Evolutionary conservation across 2,797 vertebrate genomes (phyloP).

Genomic region (Etheostoma nigrum): DNA sequence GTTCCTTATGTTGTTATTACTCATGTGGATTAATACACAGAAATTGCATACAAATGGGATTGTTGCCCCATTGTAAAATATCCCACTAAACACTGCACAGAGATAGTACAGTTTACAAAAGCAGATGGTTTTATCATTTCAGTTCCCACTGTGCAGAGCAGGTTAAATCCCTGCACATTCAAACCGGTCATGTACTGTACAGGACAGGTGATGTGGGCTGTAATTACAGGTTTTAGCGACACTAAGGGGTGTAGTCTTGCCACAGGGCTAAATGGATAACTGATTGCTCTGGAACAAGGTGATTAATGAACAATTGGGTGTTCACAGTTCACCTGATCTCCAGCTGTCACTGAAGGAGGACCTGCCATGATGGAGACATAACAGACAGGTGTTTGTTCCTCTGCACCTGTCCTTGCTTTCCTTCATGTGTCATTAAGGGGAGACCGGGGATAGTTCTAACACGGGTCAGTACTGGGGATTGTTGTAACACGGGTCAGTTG

Average conservation of each 20-base stretch:
- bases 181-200: neutral
- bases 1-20: too few species aligned
- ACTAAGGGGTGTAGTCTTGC: neutral
- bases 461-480: too few species aligned
- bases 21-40: neutral
- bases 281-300: constrained; percentile 37
- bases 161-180: neutral
- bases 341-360: constrained; percentile 31
- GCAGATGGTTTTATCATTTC: neutral
- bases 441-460: too few species aligned
- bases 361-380: constrained; percentile 19
- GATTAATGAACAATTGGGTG: constrained; percentile 36
- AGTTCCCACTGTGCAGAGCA: neutral
- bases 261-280: constrained; percentile 26
- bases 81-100: neutral
- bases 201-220: constrained; percentile 35
- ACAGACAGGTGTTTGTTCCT: constrained; percentile 30
- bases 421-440: neutral
- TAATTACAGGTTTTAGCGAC: constrained; percentile 44
- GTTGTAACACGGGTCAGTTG: too few species aligned
- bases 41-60: neutral
- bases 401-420: constrained; percentile 14
- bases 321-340: constrained; percentile 52
- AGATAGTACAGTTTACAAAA: neutral
- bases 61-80: neutral